Percentiles rank a stretch among this genome's conserved stretches.
phyloP scores from a whole-genome alignment of 2,113 vertebrate species.

The Rhizomys pruinosus region DNA sequence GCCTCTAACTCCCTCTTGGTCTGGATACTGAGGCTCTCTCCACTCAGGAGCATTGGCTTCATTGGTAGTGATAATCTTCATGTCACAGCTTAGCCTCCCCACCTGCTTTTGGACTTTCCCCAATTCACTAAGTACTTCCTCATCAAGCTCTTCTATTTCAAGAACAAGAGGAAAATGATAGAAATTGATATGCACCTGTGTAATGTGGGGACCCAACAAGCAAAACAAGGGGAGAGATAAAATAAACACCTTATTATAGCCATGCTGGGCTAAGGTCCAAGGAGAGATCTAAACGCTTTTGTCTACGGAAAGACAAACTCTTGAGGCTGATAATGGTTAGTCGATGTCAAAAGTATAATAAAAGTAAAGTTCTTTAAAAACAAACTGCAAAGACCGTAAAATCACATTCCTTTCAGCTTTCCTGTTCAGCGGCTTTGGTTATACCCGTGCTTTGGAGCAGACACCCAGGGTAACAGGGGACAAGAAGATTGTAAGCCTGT shows the following conservation, averaged over 20 bases:
- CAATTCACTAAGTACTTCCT: constrained; percentile 39
- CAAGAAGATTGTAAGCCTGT: background rate
- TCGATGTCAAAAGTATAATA: constrained; percentile 58
- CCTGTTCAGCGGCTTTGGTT: constrained; percentile 44
- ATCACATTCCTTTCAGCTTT: constrained; percentile 72
- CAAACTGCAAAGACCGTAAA: constrained; percentile 57
- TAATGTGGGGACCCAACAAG: constrained; percentile 73
- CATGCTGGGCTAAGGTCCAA: constrained; percentile 55
- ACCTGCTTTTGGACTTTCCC: constrained; percentile 81
- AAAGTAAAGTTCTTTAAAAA: constrained; percentile 55
- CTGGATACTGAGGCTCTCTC: constrained; percentile 80
- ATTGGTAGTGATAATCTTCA: constrained; percentile 77
- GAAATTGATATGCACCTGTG: constrained; percentile 83
- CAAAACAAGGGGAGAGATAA: constrained; percentile 56
- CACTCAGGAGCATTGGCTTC: constrained; percentile 79
- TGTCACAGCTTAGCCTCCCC: constrained; percentile 75
- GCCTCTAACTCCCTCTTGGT: constrained; percentile 74
- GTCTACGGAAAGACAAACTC: constrained; percentile 62
- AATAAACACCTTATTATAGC: constrained; percentile 69
- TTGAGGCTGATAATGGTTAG: constrained; percentile 22
- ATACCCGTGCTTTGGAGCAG: background rate
- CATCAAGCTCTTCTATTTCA: constrained; percentile 68
- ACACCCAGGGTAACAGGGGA: background rate
- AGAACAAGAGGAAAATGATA: constrained; percentile 85
- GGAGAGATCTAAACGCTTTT: constrained; percentile 58